Evolutionary conservation across 1,140 invertebrate species (phyloP), one percentile per base, ranked within the genome.

Genomic region (Patella vulgata): DNA sequence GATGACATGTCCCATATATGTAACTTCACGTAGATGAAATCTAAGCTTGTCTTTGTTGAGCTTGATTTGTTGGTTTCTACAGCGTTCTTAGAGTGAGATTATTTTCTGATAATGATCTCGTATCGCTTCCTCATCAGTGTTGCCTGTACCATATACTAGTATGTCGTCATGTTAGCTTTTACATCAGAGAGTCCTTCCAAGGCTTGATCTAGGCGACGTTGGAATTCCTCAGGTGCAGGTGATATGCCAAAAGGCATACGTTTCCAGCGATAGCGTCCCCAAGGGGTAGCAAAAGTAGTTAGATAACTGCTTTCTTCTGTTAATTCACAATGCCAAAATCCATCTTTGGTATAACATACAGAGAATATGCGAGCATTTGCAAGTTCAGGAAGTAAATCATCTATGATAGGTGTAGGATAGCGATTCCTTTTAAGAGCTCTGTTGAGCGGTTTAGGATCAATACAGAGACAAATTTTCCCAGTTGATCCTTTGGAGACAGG

Each of bases 41-140:
- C n/a, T n/a, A n/a, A n/a, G n/a, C n/a, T n/a, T n/a, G 2, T 67
- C 69, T 52, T 61, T 65, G 71, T 85, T 84, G 46, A 85, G 70
- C 52, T 74, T 80, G n/a, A 86, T 63, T 59, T 79, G 74, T 6
- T 27, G 33, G 39, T 74, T 47, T 4, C 43, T 43, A 48, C 60
- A 70, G 21, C 58, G 19, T 46, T 65, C 21, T 1, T 65, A 23
- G 11, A 66, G n/a, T 3, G 21, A 19, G 19, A 30, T 42, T 0
- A 68, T 42, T 11, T 70, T 57, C 11, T 21, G 1, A 21, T 71
- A 64, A 31, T 68, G 69, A 52, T 68, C 61, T 12, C 12, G 50
- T 47, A 30, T 3, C 0, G 61, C 52, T 31, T 78, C 74, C 60
- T 80, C 68, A 55, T 81, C 62, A 46, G 59, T 57, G 51, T 67